A percentile compares a stretch with the other conserved stretches of the same genome.
phyloP scores from a whole-genome alignment of 2,113 vertebrate species.

The Panthera leo region DNA sequence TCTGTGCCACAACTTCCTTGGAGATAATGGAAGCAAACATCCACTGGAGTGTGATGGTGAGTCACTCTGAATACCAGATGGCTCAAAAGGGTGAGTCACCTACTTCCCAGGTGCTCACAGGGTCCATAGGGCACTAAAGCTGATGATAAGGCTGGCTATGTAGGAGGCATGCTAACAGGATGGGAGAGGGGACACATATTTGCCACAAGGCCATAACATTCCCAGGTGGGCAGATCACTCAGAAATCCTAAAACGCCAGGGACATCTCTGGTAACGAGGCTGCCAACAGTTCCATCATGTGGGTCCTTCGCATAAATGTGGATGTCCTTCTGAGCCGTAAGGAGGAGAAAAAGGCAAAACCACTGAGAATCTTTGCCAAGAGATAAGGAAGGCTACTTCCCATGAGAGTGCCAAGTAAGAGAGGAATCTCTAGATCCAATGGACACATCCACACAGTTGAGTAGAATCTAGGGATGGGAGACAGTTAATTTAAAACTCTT shows the following conservation, averaged over 20 bases:
- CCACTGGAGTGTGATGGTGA: not conserved
- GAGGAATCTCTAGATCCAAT: not conserved
- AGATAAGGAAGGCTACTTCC: not conserved
- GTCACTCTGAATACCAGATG: not conserved
- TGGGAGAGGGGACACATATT: not conserved
- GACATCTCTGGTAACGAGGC: not conserved
- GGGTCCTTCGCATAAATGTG: not conserved
- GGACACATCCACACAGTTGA: not conserved
- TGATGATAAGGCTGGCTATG: not conserved
- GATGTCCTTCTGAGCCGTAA: not conserved
- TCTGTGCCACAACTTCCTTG: not conserved
- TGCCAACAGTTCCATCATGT: not conserved
- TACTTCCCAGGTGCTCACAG: not conserved
- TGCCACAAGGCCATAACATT: not conserved
- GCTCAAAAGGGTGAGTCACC: not conserved
- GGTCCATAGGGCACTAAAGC: not conserved
- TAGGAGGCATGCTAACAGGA: not conserved
- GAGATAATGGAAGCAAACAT: not conserved
- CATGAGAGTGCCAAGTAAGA: not conserved
- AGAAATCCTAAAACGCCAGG: not conserved
- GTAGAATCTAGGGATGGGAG: not conserved
- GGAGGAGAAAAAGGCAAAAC: not conserved
- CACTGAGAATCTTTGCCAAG: not conserved
- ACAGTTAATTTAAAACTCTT: not conserved
- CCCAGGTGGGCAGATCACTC: not conserved